A percentile compares a stretch with the other conserved stretches of the same genome.
phyloP scores from a whole-genome alignment of 2,113 vertebrate species.

The Ifrita kowaldi region DNA sequence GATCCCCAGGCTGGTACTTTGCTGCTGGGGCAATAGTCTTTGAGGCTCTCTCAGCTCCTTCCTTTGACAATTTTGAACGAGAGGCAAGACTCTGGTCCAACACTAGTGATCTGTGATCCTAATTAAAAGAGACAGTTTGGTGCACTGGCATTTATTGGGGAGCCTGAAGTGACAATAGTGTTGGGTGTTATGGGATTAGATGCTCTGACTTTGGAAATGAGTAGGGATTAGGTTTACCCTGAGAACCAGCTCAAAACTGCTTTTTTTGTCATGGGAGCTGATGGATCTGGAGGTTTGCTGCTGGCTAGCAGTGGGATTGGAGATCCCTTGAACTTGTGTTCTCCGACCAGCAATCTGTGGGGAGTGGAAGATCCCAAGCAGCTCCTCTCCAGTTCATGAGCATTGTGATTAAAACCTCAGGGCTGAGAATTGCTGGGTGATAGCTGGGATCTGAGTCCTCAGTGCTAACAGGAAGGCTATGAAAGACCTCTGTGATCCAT shows the following conservation, averaged over 20 bases:
- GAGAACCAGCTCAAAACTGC: background rate
- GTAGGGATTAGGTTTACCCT: conserved; percentile 49
- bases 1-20: background rate
- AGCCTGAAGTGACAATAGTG: conserved; percentile 30
- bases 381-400: background rate
- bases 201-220: conserved; percentile 57
- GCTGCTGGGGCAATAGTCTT: background rate
- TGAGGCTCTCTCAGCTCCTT: background rate
- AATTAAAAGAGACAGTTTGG: conserved; percentile 57
- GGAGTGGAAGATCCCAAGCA: background rate
- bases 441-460: background rate
- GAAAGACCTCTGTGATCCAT: background rate
- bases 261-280: background rate
- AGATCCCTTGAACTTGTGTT: conserved; percentile 39
- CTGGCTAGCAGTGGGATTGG: background rate
- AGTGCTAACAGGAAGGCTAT: background rate
- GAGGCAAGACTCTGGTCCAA: background rate
- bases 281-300: conserved; percentile 2
- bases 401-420: background rate
- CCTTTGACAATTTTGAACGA: background rate
- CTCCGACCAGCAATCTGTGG: background rate
- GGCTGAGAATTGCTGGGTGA: background rate
- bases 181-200: conserved; percentile 34
- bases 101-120: conserved; percentile 33
- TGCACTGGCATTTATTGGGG: conserved; percentile 44